Evolutionary conservation across 1,140 invertebrate species (phyloP).

Genomic region (Zaprionus camerounensis): DNA sequence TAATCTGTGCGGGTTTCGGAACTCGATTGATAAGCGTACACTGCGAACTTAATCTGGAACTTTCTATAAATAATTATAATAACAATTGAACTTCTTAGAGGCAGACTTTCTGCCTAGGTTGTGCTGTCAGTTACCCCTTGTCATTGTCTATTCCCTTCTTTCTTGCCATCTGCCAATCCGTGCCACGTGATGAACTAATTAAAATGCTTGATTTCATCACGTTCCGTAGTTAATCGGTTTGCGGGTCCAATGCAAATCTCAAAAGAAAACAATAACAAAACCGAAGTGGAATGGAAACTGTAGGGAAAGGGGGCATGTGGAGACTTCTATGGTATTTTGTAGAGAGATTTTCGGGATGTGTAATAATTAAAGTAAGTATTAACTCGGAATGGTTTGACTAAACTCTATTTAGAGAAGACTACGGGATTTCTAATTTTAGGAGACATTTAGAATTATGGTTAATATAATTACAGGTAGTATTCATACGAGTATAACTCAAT

Average conservation of each 20-base stretch:
- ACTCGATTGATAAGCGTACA: neutral
- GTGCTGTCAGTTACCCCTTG: no score
- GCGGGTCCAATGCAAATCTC: slow-evolving; percentile 23
- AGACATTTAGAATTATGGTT: no score
- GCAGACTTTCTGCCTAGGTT: neutral
- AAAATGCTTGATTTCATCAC: slow-evolving; percentile 41
- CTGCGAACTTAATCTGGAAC: neutral
- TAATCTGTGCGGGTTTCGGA: slow-evolving; percentile 7
- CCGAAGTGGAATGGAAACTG: slow-evolving; percentile 3
- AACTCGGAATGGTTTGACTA: no score
- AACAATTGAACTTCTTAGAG: neutral
- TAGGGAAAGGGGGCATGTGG: neutral
- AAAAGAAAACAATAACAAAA: slow-evolving; percentile 5
- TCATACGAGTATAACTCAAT: no score
- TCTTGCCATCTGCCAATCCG: neutral
- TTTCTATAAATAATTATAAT: slow-evolving; percentile 3
- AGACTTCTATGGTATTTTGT: no score
- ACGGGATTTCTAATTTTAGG: no score
- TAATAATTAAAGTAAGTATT: no score
- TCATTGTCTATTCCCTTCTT: neutral
- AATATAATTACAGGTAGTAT: no score
- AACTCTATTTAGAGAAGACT: no score
- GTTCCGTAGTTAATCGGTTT: slow-evolving; percentile 15
- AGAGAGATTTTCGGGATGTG: no score
- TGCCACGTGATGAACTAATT: slow-evolving; percentile 20